phyloP scores from a whole-genome alignment of 2,888 invertebrate genomes.

The Zaprionus bogoriensis region DNA sequence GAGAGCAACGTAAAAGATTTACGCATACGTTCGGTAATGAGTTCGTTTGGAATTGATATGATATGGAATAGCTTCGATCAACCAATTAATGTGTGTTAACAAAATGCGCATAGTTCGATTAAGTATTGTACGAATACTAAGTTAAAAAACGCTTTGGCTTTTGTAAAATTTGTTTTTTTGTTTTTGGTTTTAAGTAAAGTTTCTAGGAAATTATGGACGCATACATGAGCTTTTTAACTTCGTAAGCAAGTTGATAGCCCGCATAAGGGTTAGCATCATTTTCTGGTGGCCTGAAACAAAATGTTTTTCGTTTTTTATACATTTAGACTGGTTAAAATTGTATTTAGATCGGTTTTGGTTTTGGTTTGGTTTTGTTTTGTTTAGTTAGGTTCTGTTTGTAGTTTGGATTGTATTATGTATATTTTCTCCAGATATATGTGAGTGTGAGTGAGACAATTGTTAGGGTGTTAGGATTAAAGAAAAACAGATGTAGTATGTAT shows the following conservation, averaged over 20 bases:
- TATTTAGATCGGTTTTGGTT: conserved; percentile 27
- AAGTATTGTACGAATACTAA: conserved; percentile 71
- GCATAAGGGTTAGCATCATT: conserved; percentile 97
- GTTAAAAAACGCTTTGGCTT: conserved; percentile 64
- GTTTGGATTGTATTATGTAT: conserved; percentile 16
- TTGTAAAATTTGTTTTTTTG: conserved; percentile 30
- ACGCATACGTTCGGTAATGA: conserved; percentile 39
- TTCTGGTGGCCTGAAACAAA: conserved; percentile 92
- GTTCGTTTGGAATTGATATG: background rate
- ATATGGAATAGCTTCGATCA: conserved; percentile 70
- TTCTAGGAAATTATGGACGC: conserved; percentile 84
- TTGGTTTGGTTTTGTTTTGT: conserved; percentile 12
- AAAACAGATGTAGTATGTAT: conserved; percentile 14
- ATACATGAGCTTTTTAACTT: conserved; percentile 99
- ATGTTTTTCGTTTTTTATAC: conserved; percentile 79
- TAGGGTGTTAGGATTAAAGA: conserved; percentile 12
- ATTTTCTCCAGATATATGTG: conserved; percentile 6
- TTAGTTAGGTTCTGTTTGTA: conserved; percentile 10
- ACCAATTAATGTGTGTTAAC: conserved; percentile 65
- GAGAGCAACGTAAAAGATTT: conserved; percentile 52
- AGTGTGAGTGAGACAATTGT: conserved; percentile 49
- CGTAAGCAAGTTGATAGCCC: conserved; percentile 99
- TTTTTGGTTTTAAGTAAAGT: conserved; percentile 60
- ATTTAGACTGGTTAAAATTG: conserved; percentile 60
- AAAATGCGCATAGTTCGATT: conserved; percentile 73